These are phyloP conservation scores for Pogonocherus hispidulus DNA, from an alignment of 2,888 invertebrate genomes.

Conservation along the genomic window DNA sequence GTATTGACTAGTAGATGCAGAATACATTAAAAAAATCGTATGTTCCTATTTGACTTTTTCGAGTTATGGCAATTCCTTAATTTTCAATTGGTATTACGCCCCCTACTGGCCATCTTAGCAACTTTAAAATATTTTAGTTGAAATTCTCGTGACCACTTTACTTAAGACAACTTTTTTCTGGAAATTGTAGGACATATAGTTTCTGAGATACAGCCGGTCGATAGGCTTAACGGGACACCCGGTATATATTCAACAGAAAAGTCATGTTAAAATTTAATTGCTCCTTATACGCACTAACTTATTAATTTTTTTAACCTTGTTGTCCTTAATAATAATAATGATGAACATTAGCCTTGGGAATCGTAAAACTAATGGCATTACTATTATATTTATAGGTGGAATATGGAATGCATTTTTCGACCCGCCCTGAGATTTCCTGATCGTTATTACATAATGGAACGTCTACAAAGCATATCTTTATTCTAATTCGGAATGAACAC, in stretches of 20 bases:
- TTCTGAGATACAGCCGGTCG: too few relatives aligned
- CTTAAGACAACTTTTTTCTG: too few relatives aligned
- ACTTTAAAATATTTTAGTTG: too few relatives aligned
- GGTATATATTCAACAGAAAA: conserved; percentile 25
- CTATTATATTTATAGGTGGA: conserved; percentile 24
- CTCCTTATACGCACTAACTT: conserved; percentile 31
- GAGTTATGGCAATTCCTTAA: too few relatives aligned
- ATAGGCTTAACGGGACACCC: too few relatives aligned
- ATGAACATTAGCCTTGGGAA: conserved; percentile 28
- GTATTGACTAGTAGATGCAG: too few relatives aligned
- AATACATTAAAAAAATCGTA: too few relatives aligned
- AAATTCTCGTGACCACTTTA: too few relatives aligned
- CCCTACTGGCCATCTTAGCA: too few relatives aligned
- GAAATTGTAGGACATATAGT: too few relatives aligned
- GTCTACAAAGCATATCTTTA: conserved; percentile 21
- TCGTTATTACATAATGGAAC: conserved; percentile 10
- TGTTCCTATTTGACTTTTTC: too few relatives aligned
- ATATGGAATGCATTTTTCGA: conserved; percentile 36
- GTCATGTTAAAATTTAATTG: conserved; percentile 45
- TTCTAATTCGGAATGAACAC: conserved; percentile 13
- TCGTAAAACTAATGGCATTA: conserved; percentile 24
- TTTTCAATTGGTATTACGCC: too few relatives aligned
- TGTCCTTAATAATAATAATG: conserved; percentile 36
- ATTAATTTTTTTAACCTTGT: conserved; percentile 40
- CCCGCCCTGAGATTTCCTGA: conserved; percentile 20